A percentile compares a stretch with the other conserved stretches of the same genome.
Conservation (phyloP, 2,113 vertebrate species). For the Solea senegalensis region DNA sequence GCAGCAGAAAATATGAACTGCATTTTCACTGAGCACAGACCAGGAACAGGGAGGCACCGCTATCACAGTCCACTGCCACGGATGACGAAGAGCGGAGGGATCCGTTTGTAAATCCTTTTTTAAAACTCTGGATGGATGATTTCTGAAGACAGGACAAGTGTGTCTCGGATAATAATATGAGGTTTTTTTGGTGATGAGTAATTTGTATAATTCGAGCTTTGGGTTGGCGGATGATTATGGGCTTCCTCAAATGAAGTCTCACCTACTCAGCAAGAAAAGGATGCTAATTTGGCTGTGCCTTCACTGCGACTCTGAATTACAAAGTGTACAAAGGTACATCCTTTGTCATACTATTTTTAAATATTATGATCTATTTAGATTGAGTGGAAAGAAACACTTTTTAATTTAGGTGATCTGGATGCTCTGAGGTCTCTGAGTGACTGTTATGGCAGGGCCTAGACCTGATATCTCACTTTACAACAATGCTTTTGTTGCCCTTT, state of each 20-base stretch:
- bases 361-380: slow-evolving; percentile 11
- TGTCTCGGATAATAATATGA: slow-evolving; percentile 5
- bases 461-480: slow-evolving; percentile 15
- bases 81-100: slow-evolving; percentile 29
- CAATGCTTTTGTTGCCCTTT: slow-evolving; percentile 11
- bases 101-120: slow-evolving; percentile 21
- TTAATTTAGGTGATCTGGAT: slow-evolving; percentile 6
- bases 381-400: slow-evolving; percentile 16
- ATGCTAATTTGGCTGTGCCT: slow-evolving; percentile 33
- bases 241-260: slow-evolving; percentile 33
- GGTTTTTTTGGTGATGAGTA: slow-evolving; percentile 3
- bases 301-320: slow-evolving; percentile 30
- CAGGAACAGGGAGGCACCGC: slow-evolving; percentile 50
- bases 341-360: slow-evolving; percentile 6
- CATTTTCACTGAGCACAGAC: slow-evolving; percentile 63
- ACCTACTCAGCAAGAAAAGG: slow-evolving; percentile 37
- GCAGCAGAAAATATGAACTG: slow-evolving; percentile 70
- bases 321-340: slow-evolving; percentile 11
- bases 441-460: slow-evolving; percentile 40
- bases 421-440: neutral
- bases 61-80: slow-evolving; percentile 45
- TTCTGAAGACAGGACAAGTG: slow-evolving; percentile 36
- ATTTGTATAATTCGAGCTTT: slow-evolving; percentile 30
- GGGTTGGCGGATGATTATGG: slow-evolving; percentile 15
- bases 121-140: slow-evolving; percentile 21